Evolutionary conservation across 2,797 vertebrate genomes (phyloP).

Genomic region (Tragelaphus eurycerus): DNA sequence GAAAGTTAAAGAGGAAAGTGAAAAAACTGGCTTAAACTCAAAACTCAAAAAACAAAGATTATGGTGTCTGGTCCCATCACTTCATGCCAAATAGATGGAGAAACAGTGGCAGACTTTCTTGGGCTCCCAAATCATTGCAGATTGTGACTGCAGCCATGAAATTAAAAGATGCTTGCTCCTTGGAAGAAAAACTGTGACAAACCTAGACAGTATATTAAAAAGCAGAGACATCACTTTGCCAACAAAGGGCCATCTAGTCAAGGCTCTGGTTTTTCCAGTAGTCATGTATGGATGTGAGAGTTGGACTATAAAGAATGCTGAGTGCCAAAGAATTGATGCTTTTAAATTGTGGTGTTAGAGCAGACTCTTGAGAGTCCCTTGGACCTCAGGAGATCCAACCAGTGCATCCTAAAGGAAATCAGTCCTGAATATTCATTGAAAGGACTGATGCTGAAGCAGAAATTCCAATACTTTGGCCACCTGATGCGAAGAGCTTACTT

Average conservation of each 20-base stretch:
- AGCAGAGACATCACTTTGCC: neutral
- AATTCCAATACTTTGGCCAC: neutral
- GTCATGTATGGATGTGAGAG: neutral
- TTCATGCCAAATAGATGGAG: neutral
- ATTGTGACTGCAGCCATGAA: neutral
- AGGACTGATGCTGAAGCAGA: neutral
- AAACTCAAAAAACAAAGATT: neutral
- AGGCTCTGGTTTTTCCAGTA: neutral
- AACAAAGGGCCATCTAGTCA: neutral
- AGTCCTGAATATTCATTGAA: neutral
- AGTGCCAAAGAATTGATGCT: neutral
- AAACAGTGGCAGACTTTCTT: neutral
- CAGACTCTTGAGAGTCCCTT: neutral
- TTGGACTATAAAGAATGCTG: neutral
- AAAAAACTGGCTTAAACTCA: neutral
- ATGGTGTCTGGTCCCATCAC: neutral
- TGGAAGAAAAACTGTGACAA: neutral
- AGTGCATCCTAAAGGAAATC: neutral
- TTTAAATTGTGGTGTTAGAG: neutral
- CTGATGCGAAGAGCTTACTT: neutral
- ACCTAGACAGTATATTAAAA: neutral
- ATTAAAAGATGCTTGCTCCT: neutral
- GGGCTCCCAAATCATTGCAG: neutral
- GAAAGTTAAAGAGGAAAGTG: neutral
- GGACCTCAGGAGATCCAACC: neutral